A percentile compares a stretch with the other conserved stretches of the same genome.
phyloP scores from a whole-genome alignment of 2,888 invertebrate species.

The Nowickia ferox region DNA sequence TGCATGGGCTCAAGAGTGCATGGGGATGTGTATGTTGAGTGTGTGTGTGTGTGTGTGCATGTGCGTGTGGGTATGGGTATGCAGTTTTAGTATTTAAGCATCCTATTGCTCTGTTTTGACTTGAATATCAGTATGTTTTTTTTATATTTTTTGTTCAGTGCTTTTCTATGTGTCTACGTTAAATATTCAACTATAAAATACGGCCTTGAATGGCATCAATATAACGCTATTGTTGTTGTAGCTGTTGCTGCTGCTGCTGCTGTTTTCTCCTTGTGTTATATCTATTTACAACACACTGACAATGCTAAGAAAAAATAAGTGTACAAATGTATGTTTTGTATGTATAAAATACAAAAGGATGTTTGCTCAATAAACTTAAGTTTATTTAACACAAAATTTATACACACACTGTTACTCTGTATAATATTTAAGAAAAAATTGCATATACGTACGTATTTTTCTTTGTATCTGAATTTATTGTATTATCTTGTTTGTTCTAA shows the following conservation, averaged over 20 bases:
- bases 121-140: constrained; percentile 44
- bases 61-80: constrained; percentile 54
- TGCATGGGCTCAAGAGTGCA: constrained; percentile 18
- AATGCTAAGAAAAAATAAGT: background rate
- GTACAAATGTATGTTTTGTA: no score
- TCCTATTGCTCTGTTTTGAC: constrained; percentile 61
- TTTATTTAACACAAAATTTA: constrained; percentile 38
- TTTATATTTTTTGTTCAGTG: constrained; percentile 14
- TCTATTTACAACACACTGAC: constrained; percentile 59
- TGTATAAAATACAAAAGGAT: constrained; percentile 49
- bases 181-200: constrained; percentile 60
- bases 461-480: constrained; percentile 34
- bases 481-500: constrained; percentile 21
- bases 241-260: background rate
- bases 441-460: constrained; percentile 12
- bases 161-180: constrained; percentile 63
- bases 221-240: constrained; percentile 67
- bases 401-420: background rate
- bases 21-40: no score
- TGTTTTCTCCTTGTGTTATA: constrained; percentile 38
- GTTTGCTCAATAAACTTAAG: constrained; percentile 60
- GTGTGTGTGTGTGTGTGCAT: constrained; percentile 37
- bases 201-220: constrained; percentile 78
- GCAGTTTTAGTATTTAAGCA: constrained; percentile 58
- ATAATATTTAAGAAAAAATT: constrained; percentile 2